A percentile compares a stretch with the other conserved stretches of the same genome.
phyloP scores from a whole-genome alignment of 2,113 vertebrate species.

The Jacana jacana region DNA sequence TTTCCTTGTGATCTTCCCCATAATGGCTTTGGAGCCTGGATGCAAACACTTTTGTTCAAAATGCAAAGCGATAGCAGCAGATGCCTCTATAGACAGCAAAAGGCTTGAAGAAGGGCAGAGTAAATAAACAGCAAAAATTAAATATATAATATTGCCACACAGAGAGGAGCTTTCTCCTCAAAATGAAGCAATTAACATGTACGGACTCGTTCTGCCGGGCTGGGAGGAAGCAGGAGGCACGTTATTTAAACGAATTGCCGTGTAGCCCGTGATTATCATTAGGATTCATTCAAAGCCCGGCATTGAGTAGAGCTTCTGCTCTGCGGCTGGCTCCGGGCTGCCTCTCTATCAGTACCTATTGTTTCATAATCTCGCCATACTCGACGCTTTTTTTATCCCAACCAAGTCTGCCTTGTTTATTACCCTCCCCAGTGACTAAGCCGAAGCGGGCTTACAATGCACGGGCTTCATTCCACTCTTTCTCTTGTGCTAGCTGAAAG shows the following conservation, averaged over 20 bases:
- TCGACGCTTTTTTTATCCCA: constrained; percentile 55
- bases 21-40: background rate
- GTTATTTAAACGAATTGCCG: constrained; percentile 45
- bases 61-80: background rate
- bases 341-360: constrained; percentile 63
- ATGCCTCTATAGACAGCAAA: constrained; percentile 16
- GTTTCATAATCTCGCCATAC: constrained; percentile 45
- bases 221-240: constrained; percentile 38
- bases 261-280: constrained; percentile 57
- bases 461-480: background rate
- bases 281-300: constrained; percentile 54
- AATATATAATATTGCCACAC: background rate
- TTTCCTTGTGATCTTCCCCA: background rate
- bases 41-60: constrained; percentile 6
- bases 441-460: background rate
- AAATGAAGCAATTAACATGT: constrained; percentile 19
- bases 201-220: background rate
- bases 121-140: constrained; percentile 30
- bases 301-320: constrained; percentile 57
- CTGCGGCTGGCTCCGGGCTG: constrained; percentile 26
- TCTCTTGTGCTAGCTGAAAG: constrained; percentile 36
- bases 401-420: constrained; percentile 53
- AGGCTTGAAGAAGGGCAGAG: constrained; percentile 6
- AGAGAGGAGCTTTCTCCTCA: constrained; percentile 24
- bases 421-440: constrained; percentile 44